These are phyloP conservation scores for Odontomachus brunneus DNA, from an alignment of 1,140 invertebrate genomes.

Conservation along the genomic window DNA sequence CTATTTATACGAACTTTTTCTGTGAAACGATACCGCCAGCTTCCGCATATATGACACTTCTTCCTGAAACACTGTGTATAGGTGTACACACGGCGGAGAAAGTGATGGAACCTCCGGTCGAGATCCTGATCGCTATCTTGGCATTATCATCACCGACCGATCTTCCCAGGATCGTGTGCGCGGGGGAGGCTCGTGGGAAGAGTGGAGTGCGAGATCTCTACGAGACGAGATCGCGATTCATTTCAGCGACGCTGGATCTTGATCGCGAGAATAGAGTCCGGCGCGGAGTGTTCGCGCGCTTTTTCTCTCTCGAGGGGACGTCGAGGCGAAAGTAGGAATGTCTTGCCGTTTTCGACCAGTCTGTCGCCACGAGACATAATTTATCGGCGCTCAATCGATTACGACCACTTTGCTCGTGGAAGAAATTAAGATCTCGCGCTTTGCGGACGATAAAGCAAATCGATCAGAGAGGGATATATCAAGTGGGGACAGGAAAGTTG, in stretches of 20 bases:
- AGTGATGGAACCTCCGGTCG: conserved; percentile 80
- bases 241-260: conserved; percentile 57
- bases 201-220: conserved; percentile 68
- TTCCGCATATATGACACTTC: conserved; percentile 58
- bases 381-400: conserved; percentile 8
- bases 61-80: conserved; percentile 53
- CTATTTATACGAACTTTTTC: conserved; percentile 46
- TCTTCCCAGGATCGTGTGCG: conserved; percentile 77
- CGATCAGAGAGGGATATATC: no score
- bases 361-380: background rate
- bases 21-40: conserved; percentile 8
- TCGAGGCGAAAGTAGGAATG: conserved; percentile 41
- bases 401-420: background rate
- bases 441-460: background rate
- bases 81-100: conserved; percentile 76
- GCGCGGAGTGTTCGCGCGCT: conserved; percentile 16
- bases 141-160: conserved; percentile 77
- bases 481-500: background rate
- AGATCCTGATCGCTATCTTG: conserved; percentile 81
- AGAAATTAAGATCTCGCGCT: background rate
- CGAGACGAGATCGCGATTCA: conserved; percentile 65
- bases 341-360: background rate
- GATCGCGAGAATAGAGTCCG: conserved; percentile 66
- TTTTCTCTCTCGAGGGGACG: conserved; percentile 19
- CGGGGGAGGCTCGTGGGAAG: conserved; percentile 79